These are phyloP conservation scores for Philopotamus ludificatus DNA, from an alignment of 1,140 invertebrate genomes.

Conservation along the genomic window DNA sequence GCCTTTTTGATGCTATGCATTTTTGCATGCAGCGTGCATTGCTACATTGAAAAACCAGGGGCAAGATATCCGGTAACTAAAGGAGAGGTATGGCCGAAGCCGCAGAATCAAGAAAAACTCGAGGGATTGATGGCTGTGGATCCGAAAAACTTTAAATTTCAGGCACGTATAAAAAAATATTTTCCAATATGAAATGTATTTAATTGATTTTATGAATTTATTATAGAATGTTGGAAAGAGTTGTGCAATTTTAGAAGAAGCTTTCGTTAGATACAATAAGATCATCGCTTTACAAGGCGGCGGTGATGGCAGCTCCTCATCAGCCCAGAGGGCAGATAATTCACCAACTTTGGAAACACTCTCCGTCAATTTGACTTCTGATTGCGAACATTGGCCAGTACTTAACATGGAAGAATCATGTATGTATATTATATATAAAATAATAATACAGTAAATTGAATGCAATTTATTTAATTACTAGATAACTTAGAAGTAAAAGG, in stretches of 20 bases:
- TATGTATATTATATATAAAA: slow-evolving; percentile 51
- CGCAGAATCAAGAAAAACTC: slow-evolving; percentile 47
- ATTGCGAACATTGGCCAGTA: slow-evolving; percentile 61
- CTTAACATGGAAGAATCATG: slow-evolving; percentile 72
- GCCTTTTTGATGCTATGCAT: slow-evolving; percentile 3
- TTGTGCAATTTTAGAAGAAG: slow-evolving; percentile 36
- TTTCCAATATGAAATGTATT: background rate
- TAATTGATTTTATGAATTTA: background rate
- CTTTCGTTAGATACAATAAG: slow-evolving; percentile 28
- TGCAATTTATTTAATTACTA: slow-evolving; percentile 33
- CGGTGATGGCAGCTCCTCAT: background rate
- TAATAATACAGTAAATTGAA: background rate
- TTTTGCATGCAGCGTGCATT: background rate
- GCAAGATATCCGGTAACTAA: slow-evolving; percentile 51
- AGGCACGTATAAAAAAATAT: slow-evolving; percentile 45
- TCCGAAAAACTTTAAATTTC: slow-evolving; percentile 49
- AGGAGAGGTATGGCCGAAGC: slow-evolving; percentile 60
- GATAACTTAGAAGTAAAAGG: slow-evolving; percentile 48
- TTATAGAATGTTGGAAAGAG: slow-evolving; percentile 31
- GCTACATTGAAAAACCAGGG: slow-evolving; percentile 46
- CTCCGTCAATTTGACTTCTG: slow-evolving; percentile 53
- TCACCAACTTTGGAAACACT: slow-evolving; percentile 47
- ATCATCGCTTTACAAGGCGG: background rate
- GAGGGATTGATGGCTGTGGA: slow-evolving; percentile 46
- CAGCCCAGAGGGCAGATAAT: slow-evolving; percentile 41